Evolutionary conservation across 2,797 vertebrate genomes (phyloP).

Genomic region (Hafferia zeledoni): DNA sequence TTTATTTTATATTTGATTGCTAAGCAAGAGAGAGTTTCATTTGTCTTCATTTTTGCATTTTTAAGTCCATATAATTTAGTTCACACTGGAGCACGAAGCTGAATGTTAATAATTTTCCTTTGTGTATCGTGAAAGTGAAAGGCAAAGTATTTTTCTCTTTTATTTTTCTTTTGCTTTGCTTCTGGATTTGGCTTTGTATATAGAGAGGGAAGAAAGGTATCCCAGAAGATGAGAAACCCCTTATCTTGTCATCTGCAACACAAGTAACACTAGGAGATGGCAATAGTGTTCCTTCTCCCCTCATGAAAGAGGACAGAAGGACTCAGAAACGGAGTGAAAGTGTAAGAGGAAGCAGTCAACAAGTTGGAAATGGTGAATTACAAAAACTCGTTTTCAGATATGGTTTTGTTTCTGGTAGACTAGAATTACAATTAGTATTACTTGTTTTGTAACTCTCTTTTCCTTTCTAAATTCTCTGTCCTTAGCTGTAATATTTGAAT

Average conservation of each 20-base stretch:
- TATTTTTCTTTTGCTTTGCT: background rate
- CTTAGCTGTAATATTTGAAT: background rate
- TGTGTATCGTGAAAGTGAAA: slow-evolving; percentile 56
- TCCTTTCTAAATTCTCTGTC: background rate
- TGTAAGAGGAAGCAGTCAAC: background rate
- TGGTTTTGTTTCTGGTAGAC: background rate
- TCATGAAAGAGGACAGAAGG: background rate
- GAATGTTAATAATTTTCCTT: slow-evolving; percentile 66
- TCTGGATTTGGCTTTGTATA: background rate
- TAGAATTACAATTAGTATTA: background rate
- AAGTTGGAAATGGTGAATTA: background rate
- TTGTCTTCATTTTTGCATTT: slow-evolving; percentile 73
- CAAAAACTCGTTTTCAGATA: background rate
- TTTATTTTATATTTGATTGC: slow-evolving; percentile 61
- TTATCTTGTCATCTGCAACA: background rate
- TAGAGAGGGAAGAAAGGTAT: background rate
- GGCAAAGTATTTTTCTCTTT: slow-evolving; percentile 22
- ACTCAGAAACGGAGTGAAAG: background rate
- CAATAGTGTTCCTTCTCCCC: background rate
- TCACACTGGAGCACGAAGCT: slow-evolving; percentile 46
- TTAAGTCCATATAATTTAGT: slow-evolving; percentile 71
- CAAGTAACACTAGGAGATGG: background rate
- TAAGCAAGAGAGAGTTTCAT: slow-evolving; percentile 65
- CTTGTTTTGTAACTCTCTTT: background rate
- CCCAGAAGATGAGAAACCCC: background rate